A percentile compares a stretch with the other conserved stretches of the same genome.
Conservation (phyloP, 64 coral and sea anemone species). For the Astreopora myriophthalma region DNA sequence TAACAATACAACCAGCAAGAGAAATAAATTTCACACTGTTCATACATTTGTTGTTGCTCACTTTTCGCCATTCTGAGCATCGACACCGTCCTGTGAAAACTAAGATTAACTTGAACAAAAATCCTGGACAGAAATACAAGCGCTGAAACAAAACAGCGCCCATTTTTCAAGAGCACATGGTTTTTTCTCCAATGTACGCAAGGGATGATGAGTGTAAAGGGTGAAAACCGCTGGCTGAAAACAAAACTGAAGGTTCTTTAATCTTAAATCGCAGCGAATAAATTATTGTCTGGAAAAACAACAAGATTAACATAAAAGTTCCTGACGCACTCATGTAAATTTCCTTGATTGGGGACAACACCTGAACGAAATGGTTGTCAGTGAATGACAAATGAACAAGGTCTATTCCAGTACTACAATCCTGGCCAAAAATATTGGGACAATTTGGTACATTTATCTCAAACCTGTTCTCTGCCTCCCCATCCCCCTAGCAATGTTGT, state of each 20-base stretch:
- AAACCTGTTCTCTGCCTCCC: slow-evolving; percentile 9
- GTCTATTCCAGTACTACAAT: slow-evolving; percentile 30
- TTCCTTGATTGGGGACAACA: background rate
- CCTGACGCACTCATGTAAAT: slow-evolving; percentile 13
- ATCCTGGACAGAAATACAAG: background rate
- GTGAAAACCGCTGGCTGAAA: background rate
- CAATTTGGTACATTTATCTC: background rate
- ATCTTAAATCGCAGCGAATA: too few species aligned
- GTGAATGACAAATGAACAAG: slow-evolving; percentile 11
- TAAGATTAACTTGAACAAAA: too few species aligned
- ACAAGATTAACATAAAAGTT: too few species aligned
- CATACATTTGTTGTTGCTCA: too few species aligned
- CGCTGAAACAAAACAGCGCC: background rate
- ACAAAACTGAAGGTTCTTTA: background rate
- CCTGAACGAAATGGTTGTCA: background rate
- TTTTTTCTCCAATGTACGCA: background rate
- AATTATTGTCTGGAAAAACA: too few species aligned
- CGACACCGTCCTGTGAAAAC: too few species aligned
- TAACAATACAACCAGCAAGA: too few species aligned
- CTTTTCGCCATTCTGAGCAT: too few species aligned
- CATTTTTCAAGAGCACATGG: background rate
- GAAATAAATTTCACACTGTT: too few species aligned
- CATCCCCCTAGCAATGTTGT: too few species aligned
- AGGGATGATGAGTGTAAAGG: background rate
- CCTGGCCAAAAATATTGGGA: too few species aligned